Conservation (phyloP, 2,888 invertebrate species). For the Pardosa pseudoannulata region DNA sequence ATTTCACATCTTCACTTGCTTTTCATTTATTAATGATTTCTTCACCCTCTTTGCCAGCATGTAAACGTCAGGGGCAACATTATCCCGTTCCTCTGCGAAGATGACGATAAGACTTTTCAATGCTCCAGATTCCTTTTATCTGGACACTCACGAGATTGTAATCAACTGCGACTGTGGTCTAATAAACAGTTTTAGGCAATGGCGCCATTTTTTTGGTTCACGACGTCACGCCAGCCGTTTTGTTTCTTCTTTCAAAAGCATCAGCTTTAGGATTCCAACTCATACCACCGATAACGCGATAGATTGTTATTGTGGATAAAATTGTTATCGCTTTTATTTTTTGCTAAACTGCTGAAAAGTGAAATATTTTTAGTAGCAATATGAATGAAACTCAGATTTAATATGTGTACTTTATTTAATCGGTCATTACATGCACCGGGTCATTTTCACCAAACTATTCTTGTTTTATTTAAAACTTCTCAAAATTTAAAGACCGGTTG, state of each 20-base stretch:
- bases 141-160: background rate
- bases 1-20: background rate
- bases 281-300: background rate
- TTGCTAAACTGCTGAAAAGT: no score
- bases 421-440: no score
- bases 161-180: background rate
- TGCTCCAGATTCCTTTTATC: conserved; percentile 5
- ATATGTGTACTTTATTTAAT: no score
- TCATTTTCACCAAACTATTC: no score
- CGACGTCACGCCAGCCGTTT: background rate
- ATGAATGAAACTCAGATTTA: no score
- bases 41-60: background rate
- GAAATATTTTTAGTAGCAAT: no score
- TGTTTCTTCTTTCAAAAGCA: background rate
- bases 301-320: background rate
- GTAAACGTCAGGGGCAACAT: background rate
- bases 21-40: background rate
- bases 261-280: background rate
- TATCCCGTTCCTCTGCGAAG: background rate
- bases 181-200: background rate
- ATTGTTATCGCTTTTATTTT: no score
- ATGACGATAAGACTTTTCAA: conserved; percentile 5
- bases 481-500: no score
- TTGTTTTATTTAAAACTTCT: no score
- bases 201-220: background rate